Evolutionary conservation across 2,888 invertebrate species (phyloP).

Genomic region (Minunthozetes semirufus): DNA sequence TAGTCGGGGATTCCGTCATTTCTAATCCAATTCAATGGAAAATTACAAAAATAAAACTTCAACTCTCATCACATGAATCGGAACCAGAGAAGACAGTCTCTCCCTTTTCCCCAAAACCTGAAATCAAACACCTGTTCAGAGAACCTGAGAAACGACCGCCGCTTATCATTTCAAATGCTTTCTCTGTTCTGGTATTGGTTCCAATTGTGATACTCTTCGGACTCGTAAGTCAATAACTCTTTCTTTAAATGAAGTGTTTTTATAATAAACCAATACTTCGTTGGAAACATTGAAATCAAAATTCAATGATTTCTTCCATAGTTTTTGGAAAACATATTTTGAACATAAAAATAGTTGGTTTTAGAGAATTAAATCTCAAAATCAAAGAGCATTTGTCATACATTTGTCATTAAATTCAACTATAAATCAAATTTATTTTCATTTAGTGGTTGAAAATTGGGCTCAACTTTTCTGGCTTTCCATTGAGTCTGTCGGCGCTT

Average conservation of each 20-base stretch:
- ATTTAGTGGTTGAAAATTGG: constrained; percentile 73
- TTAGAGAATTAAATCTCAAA: background rate
- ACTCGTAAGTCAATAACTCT: constrained; percentile 53
- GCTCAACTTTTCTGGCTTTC: constrained; percentile 75
- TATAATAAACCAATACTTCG: constrained; percentile 8
- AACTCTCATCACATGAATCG: constrained; percentile 8
- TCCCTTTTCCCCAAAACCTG: constrained; percentile 54
- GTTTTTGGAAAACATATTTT: constrained; percentile 15
- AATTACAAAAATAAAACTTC: constrained; percentile 62
- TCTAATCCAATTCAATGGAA: constrained; percentile 83
- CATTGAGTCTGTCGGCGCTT: constrained; percentile 67
- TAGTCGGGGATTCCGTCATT: constrained; percentile 83
- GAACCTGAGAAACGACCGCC: constrained; percentile 85
- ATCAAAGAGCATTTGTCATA: constrained; percentile 21
- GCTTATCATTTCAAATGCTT: constrained; percentile 76
- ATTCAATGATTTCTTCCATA: constrained; percentile 30
- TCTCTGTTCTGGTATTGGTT: constrained; percentile 72
- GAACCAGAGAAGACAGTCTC: background rate
- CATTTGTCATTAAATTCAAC: constrained; percentile 4
- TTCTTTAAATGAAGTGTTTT: background rate
- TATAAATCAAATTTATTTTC: constrained; percentile 37
- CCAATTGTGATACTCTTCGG: constrained; percentile 65
- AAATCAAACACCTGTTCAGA: constrained; percentile 77
- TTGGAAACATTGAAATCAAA: constrained; percentile 9
- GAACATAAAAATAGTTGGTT: background rate